Percentiles rank a stretch among this genome's conserved stretches.
These are phyloP conservation scores for Muscidifurax raptorellus DNA, from an alignment of 1,140 invertebrate genomes.

Conservation along the genomic window DNA sequence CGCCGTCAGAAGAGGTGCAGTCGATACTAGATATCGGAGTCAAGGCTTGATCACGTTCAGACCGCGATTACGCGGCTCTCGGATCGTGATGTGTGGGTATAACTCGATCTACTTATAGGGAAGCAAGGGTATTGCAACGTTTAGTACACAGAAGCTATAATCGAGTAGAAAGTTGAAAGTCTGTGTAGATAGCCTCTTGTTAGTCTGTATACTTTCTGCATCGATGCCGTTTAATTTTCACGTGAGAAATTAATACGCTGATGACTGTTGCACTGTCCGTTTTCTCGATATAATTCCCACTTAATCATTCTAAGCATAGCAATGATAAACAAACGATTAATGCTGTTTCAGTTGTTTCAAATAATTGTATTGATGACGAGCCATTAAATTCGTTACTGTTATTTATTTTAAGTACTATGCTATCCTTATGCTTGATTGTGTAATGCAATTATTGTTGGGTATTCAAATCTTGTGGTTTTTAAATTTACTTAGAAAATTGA, in stretches of 20 bases:
- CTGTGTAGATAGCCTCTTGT: background rate
- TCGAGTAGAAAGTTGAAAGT: constrained; percentile 44
- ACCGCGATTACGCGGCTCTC: constrained; percentile 30
- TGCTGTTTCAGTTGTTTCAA: too few species aligned
- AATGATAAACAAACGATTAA: too few species aligned
- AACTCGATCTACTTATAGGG: background rate
- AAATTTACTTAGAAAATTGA: too few species aligned
- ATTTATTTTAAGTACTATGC: too few species aligned
- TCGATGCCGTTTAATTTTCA: background rate
- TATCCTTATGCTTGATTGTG: too few species aligned
- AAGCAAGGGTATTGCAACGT: constrained; percentile 9
- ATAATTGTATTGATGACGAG: too few species aligned
- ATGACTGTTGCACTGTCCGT: too few species aligned
- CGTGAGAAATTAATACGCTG: background rate
- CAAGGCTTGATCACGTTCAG: constrained; percentile 39
- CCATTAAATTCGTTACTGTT: too few species aligned
- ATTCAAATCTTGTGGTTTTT: background rate
- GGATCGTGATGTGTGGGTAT: background rate
- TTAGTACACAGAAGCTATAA: background rate
- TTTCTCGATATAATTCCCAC: too few species aligned
- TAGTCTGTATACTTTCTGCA: background rate
- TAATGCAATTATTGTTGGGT: background rate
- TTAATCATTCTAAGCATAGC: too few species aligned
- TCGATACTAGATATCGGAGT: constrained; percentile 41
- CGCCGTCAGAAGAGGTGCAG: background rate